Base-by-base conservation (phyloP, 2,888 invertebrate genomes). In the Ecdyonurus torrentis region DNA sequence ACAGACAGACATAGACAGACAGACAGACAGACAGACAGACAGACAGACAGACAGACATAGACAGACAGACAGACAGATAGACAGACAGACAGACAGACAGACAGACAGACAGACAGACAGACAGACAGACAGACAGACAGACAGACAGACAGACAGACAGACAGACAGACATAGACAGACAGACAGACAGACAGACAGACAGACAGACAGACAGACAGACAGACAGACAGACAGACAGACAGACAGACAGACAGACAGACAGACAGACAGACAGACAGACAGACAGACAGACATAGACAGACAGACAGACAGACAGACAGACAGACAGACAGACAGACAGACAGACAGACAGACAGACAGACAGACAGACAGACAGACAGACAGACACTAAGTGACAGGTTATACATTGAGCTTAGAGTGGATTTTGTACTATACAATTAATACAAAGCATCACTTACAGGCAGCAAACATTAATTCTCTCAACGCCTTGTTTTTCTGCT, bases 41-140 rank as follows among this genome's bases (percentile, higher is more conserved):
- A 61, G n/a, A 50, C 61, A 61, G 19, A 50, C 61, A 61, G 25
- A 61, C 61, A n/a, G n/a, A n/a, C n/a, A n/a, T n/a, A n/a, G n/a
- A n/a, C n/a, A n/a, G n/a, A n/a, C n/a, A n/a, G n/a, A n/a, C n/a
- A n/a, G n/a, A n/a, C n/a, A n/a, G n/a, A n/a, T n/a, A n/a, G n/a
- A n/a, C n/a, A n/a, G n/a, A 61, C 61, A 61, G 61, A 61, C 25
- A 61, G 37, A 50, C 37, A 61, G n/a, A 61, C 61, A 61, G n/a
- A 61, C 37, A 50, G 25, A 61, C 25, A 61, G 61, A 52, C 60
- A 23, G 7, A 61, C 19, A 61, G n/a, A 61, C 61, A 61, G 25
- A 50, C 25, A 61, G 37, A 61, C 37, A 50, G 61, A 50, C 37
- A 61, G 37, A 61, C 50, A 61, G 25, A 61, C 25, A 61, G n/a